Base-by-base conservation (phyloP, 2,888 invertebrate species). In the Mactromeris polynyma region DNA sequence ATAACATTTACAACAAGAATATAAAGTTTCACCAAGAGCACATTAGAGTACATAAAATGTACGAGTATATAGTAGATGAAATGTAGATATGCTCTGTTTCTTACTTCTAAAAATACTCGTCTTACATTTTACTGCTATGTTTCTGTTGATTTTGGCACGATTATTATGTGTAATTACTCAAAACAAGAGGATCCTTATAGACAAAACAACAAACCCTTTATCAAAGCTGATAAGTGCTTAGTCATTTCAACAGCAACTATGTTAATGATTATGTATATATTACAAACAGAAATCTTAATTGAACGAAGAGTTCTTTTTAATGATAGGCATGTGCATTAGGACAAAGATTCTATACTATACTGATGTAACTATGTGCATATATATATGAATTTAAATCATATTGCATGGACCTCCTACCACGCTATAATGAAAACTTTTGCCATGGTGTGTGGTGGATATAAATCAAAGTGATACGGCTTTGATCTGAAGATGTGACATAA, bases 161-260 rank as follows among this genome's bases (percentile, higher is more conserved):
- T 64, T 26, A 26, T 64, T 26, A n/a, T 9, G 26, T 64, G n/a
- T 64, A 64, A 64, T 64, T 64, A 64, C 58, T n/a, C 26, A 64
- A n/a, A 64, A 64, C 58, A 36, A 73, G 73, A 17, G 7, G 36
- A 73, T 36, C 36, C 73, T 73, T 19, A n/a, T n/a, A 73, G 73
- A 73, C 73, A 73, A 73, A 73, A 73, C 36, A 73, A 73, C 33
- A 33, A 73, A 36, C 7, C 73, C 36, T 69, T 36, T 73, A 73
- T 36, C 73, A 33, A 73, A 73, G 31, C 73, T 73, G 73, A 73
- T 73, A 73, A 73, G 14, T 36, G 33, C 14, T 73, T 73, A 73
- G 73, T 73, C 73, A 73, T 73, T 46, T 73, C 73, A 73, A 73
- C 19, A 73, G 36, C 17, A 73, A 73, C 73, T 26, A 58, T 58